Percentiles rank a stretch among this genome's conserved stretches.
phyloP scores from a whole-genome alignment of 64 coral and sea anemone genomes.

The Dendronephthya gigantea region DNA sequence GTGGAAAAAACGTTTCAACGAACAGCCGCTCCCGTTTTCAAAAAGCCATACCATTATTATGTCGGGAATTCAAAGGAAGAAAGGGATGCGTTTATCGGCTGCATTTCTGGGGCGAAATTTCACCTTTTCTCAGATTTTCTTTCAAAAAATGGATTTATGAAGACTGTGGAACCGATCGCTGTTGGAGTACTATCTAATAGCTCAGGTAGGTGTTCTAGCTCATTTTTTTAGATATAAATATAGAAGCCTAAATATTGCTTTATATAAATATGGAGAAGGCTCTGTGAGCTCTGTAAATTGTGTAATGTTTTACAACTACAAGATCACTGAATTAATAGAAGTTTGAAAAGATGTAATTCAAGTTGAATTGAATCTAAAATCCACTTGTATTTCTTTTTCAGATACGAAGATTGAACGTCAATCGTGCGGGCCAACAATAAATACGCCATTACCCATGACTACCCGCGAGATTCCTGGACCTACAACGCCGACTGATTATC shows the following conservation, averaged over 20 bases:
- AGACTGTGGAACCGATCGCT: neutral
- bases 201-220: neutral
- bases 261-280: too few relatives aligned
- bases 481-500: neutral
- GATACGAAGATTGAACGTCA: neutral
- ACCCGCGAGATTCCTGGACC: neutral
- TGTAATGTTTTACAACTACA: too few relatives aligned
- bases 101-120: conserved; percentile 9
- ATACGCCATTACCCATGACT: neutral
- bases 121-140: neutral
- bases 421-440: neutral
- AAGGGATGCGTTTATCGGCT: neutral
- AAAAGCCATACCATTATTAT: neutral
- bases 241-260: too few relatives aligned
- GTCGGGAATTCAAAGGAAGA: neutral
- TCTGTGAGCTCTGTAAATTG: too few relatives aligned
- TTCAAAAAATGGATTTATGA: neutral
- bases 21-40: neutral
- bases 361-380: neutral
- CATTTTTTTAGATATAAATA: neutral
- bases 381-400: neutral
- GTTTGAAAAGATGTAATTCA: neutral
- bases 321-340: too few relatives aligned
- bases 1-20: neutral
- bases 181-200: neutral